Percentiles rank a stretch among this genome's conserved stretches.
phyloP scores from a whole-genome alignment of 64 coral and sea anemone genomes.

The Anthopleura sola region DNA sequence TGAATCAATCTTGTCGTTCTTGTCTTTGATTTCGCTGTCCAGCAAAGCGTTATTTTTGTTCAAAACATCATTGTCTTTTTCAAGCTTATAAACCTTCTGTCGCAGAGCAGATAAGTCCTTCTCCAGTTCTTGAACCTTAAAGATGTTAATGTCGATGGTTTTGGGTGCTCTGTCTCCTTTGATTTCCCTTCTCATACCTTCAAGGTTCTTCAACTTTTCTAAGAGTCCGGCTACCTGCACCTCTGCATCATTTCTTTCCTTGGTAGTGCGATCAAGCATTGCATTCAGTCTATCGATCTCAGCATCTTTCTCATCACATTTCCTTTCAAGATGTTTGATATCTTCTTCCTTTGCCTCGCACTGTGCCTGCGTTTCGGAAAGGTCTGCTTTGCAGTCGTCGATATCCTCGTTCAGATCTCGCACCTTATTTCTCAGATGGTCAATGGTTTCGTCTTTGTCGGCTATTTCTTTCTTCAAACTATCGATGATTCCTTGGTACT shows the following conservation, averaged over 20 bases:
- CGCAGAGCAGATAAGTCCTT: slow-evolving; percentile 52
- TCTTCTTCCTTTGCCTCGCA: slow-evolving; percentile 40
- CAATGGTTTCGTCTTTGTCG: slow-evolving; percentile 44
- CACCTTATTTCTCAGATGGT: slow-evolving; percentile 33
- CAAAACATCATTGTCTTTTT: slow-evolving; percentile 58
- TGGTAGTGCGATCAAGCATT: slow-evolving; percentile 58
- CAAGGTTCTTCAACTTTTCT: slow-evolving; percentile 63
- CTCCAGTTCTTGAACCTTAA: slow-evolving; percentile 51
- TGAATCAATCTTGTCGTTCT: slow-evolving; percentile 48
- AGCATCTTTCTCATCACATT: slow-evolving; percentile 16
- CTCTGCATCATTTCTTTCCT: slow-evolving; percentile 66
- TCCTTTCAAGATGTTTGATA: slow-evolving; percentile 28
- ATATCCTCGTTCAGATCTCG: slow-evolving; percentile 25
- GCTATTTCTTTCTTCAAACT: slow-evolving; percentile 22
- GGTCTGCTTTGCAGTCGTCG: slow-evolving; percentile 40
- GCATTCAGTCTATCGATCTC: slow-evolving; percentile 43
- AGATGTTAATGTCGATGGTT: slow-evolving; percentile 4
- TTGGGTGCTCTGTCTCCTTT: slow-evolving; percentile 17
- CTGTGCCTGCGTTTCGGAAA: neutral
- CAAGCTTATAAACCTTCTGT: slow-evolving; percentile 73
- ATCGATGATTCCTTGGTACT: slow-evolving; percentile 40
- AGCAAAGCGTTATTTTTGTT: slow-evolving; percentile 24
- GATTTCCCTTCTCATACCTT: slow-evolving; percentile 30
- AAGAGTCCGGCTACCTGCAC: slow-evolving; percentile 64
- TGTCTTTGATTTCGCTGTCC: slow-evolving; percentile 57